Percentiles rank a stretch among this genome's conserved stretches.
phyloP scores from a whole-genome alignment of 2,797 vertebrate genomes.

The Phylloscopus collybita region DNA sequence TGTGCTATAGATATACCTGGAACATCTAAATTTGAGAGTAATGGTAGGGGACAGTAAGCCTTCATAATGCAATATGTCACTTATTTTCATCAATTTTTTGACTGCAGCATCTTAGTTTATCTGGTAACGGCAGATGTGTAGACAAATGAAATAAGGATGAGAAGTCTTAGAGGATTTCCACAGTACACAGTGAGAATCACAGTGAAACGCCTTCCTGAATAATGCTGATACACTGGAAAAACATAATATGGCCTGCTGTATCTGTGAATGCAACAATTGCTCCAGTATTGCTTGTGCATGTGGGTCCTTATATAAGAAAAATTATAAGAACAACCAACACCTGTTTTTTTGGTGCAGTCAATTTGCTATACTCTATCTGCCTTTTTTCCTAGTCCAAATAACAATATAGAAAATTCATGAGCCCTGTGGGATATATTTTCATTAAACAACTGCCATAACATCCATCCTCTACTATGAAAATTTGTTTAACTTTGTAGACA shows the following conservation, averaged over 20 bases:
- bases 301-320: background rate
- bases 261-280: background rate
- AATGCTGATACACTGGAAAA: background rate
- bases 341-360: background rate
- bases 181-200: background rate
- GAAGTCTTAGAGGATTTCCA: background rate
- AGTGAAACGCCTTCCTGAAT: background rate
- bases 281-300: background rate
- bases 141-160: background rate
- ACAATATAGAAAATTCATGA: background rate
- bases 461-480: background rate
- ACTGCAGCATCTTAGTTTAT: background rate
- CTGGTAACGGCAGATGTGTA: background rate
- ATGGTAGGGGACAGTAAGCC: background rate
- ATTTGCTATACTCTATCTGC: background rate
- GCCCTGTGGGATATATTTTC: background rate
- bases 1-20: background rate
- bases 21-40: background rate
- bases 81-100: background rate
- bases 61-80: background rate
- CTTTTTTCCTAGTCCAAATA: background rate
- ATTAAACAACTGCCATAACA: background rate
- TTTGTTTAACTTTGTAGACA: background rate
- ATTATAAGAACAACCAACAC: accelerated
- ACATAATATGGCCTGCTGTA: background rate